Evolutionary conservation across 2,797 vertebrate species (phyloP), one percentile per base, ranked within the genome.

Genomic region (Rhabdophis nuchalis): DNA sequence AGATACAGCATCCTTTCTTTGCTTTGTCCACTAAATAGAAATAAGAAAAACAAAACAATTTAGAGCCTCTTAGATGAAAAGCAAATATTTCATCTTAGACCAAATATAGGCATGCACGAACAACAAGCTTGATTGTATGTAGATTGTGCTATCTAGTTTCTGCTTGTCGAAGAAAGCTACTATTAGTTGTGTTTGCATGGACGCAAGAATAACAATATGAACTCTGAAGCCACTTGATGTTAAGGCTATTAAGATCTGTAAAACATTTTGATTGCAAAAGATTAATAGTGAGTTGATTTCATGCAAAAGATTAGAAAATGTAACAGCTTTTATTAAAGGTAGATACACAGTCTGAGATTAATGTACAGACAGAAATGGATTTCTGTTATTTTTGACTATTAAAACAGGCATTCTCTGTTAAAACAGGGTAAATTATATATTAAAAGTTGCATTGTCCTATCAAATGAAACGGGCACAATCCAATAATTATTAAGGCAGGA

Each of bases 401-500:
- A 77, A 90, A 58, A 56, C 53, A 97, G 92, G 93, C 87, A 91
- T 60, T 46, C 72, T 29, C 89, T 95, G 95, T 86, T 93, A 94
- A 93, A 86, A 92, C 0, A 1, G 46, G 25, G 82, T 93, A 92
- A 93, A 93, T 82, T 93, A 94, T 60, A 90, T 57, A 32, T 88
- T 93, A 93, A 95, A 95, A 85, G n/a, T 87, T 94, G 90, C 90
- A 93, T 93, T 93, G 1, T 41, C 87, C 93, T 90, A 94, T 72
- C 90, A 94, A 87, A 92, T 91, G 93, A 95, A 89, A 50, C 57
- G 93, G 89, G 68, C 86, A 95, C 95, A 85, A 77, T 89, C 2
- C 60, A 93, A n/a, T 92, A 94, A 95, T 96, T 93, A 27, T 14
- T 92, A 95, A 95, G 94, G 2, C 53, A 95, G 88, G 93, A 96